Base-by-base conservation (phyloP, 2,888 invertebrate genomes). In the Flabesymbios commensalis region DNA sequence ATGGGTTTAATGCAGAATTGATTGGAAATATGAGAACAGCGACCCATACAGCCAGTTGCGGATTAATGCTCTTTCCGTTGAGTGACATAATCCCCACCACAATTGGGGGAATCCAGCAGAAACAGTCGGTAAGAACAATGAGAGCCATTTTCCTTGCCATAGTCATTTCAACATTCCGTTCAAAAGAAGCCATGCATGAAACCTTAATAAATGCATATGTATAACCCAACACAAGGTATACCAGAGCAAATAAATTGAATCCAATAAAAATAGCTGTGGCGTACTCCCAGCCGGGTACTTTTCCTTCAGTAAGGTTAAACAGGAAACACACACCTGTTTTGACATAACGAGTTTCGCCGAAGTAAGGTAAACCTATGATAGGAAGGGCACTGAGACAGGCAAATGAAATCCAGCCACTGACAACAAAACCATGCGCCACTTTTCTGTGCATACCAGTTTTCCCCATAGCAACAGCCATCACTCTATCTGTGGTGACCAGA, bases 101-200 rank as follows among this genome's bases (percentile, higher is more conserved):
- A 57, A 85, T 84, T 64, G 85, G 85, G 7, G 85, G 85, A 57
- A 85, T 79, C 85, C 85, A 85, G 65, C 85, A 85, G 51, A 82
- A 81, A 58, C 85, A 84, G 69, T 85, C 85, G 0, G 85, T 85
- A 60, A 83, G 80, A 1, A 85, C 85, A 36, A 85, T 81, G 19
- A 85, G 68, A 0, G 84, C 81, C 84, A 85, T 84, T 54, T 84
- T 74, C 59, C 80, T 78, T 0, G 84, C 85, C 84, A 85, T 83
- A 2, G 83, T 80, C 5, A n/a, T 22, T 4, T 53, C 54, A 5
- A 10, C 5, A 43, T 5, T 17, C 24, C 7, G 14, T 10, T 10
- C 26, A 7, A n/a, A 5, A 5, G 4, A 4, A 22, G 14, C 41
- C 7, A 4, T 5, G 7, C 19, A 10, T 22, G 54, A 7, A 7